A percentile compares a stretch with the other conserved stretches of the same genome.
Evolutionary conservation across 2,797 vertebrate genomes (phyloP).

Genomic region (Astyanax mexicanus): DNA sequence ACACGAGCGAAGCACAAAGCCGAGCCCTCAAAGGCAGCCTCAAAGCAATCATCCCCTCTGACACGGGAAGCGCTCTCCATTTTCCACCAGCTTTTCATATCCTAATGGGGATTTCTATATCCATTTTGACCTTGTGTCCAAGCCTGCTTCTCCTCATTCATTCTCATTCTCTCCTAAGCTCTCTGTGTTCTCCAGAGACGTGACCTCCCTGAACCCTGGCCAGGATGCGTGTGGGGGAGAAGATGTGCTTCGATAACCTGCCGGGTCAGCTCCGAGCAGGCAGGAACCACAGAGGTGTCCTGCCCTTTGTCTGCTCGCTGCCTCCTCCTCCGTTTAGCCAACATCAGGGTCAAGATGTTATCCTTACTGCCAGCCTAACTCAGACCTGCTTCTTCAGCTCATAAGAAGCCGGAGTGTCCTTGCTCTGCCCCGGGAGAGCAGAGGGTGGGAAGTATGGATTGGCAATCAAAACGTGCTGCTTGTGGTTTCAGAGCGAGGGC

Average conservation of each 20-base stretch:
- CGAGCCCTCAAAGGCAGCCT: neutral
- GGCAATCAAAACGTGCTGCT: constrained; percentile 25
- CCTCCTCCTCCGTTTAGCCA: constrained; percentile 47
- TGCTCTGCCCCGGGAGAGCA: neutral
- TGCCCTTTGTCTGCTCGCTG: constrained; percentile 39
- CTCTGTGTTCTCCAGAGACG: constrained; percentile 35
- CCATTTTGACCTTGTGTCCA: constrained; percentile 54
- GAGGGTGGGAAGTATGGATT: constrained; percentile 22
- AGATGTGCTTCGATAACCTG: constrained; percentile 47
- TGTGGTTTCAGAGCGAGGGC: neutral
- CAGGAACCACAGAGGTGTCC: constrained; percentile 33
- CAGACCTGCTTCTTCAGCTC: constrained; percentile 9
- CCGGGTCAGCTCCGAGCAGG: constrained; percentile 37
- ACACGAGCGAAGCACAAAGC: constrained; percentile 30
- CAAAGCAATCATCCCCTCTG: neutral
- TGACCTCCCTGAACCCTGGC: constrained; percentile 48
- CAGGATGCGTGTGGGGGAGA: constrained; percentile 20
- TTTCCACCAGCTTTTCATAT: constrained; percentile 53
- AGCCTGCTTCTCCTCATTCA: constrained; percentile 42
- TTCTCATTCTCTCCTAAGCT: constrained; percentile 49
- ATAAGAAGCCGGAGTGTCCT: neutral
- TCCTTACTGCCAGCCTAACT: constrained; percentile 6
- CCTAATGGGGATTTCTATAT: constrained; percentile 55
- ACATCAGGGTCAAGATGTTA: constrained; percentile 47
- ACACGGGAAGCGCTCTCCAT: constrained; percentile 27